A percentile compares a stretch with the other conserved stretches of the same genome.
Conservation (phyloP, 2,113 vertebrate genomes). For the Chauna torquata region DNA sequence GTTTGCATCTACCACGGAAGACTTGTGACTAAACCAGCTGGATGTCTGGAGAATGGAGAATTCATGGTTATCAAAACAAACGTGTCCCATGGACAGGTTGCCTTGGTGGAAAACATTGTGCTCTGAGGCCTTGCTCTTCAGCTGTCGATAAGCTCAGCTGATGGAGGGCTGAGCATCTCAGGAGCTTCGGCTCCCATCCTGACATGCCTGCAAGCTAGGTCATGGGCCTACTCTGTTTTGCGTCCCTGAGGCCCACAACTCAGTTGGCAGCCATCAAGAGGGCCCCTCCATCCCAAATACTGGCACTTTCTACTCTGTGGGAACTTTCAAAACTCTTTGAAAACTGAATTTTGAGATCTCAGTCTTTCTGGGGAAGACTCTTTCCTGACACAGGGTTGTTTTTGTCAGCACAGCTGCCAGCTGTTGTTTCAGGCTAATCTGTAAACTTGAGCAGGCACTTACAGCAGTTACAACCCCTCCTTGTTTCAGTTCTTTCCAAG, state of each 20-base stretch:
- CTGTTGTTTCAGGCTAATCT: neutral
- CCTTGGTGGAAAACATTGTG: neutral
- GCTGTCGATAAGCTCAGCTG: neutral
- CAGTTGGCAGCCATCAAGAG: neutral
- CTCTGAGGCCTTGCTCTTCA: neutral
- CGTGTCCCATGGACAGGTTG: fast-evolving
- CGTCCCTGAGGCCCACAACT: neutral
- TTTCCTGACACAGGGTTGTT: neutral
- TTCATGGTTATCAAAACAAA: neutral
- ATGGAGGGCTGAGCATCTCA: neutral
- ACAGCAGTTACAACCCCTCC: neutral
- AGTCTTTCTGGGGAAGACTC: neutral
- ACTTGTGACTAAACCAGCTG: neutral
- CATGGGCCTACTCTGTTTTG: neutral
- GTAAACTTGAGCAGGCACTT: neutral
- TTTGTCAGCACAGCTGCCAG: neutral
- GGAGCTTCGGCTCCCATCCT: neutral
- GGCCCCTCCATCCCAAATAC: neutral
- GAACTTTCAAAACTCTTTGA: neutral
- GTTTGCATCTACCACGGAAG: fast-evolving
- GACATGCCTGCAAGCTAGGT: no score
- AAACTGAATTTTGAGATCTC: neutral
- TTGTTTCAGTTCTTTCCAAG: neutral
- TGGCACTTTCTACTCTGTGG: neutral
- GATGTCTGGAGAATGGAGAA: neutral